These are phyloP conservation scores for Mayetiola destructor DNA, from an alignment of 2,888 invertebrate genomes.

Conservation along the genomic window DNA sequence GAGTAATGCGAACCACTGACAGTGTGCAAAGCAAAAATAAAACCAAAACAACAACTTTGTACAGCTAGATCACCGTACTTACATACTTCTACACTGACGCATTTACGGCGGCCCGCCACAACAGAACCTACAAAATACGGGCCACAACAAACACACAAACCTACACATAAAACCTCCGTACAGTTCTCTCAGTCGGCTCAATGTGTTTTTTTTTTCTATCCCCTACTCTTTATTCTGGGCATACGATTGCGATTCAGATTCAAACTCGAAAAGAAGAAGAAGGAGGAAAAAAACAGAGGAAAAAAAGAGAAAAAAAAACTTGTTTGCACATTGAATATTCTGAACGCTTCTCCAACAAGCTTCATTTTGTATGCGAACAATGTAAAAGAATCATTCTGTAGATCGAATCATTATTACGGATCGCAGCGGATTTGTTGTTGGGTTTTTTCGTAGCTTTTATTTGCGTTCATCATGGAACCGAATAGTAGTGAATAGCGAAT, in stretches of 20 bases:
- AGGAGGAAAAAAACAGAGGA: neutral
- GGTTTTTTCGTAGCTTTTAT: too few species aligned
- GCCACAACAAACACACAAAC: neutral
- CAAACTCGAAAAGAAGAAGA: too few species aligned
- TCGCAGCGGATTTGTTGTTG: too few species aligned
- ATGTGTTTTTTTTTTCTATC: neutral
- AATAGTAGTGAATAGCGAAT: too few species aligned
- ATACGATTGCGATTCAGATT: neutral
- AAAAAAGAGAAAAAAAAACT: neutral
- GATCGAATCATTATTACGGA: too few species aligned
- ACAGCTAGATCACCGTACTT: constrained; percentile 11
- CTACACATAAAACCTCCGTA: neutral
- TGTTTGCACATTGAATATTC: too few species aligned
- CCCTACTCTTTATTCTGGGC: neutral
- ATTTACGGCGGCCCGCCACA: neutral
- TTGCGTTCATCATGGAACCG: too few species aligned
- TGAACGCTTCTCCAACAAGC: too few species aligned
- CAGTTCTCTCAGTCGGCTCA: too few species aligned
- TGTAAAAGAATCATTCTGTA: too few species aligned
- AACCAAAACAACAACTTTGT: neutral
- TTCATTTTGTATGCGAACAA: too few species aligned
- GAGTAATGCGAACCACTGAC: too few species aligned
- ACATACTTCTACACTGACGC: constrained; percentile 8
- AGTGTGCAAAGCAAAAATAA: neutral
- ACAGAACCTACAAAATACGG: neutral